These are phyloP conservation scores for Semotilus atromaculatus DNA, from an alignment of 2,797 vertebrate genomes.

Conservation along the genomic window DNA sequence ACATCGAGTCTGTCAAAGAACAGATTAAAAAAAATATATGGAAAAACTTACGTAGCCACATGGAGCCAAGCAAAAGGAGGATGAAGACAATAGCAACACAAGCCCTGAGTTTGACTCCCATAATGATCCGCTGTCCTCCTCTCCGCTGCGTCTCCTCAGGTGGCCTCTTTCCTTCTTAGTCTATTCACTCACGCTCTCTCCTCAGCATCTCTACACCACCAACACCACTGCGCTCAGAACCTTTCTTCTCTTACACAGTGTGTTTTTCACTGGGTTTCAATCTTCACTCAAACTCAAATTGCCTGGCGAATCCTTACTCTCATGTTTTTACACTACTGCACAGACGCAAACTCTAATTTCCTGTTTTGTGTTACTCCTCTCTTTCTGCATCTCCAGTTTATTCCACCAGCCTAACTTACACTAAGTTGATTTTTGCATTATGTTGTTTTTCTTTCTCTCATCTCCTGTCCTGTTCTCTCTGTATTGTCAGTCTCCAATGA, in stretches of 20 bases:
- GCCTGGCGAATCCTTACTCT: neutral
- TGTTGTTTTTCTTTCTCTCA: slow-evolving; percentile 21
- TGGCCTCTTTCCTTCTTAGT: neutral
- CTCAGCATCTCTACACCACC: slow-evolving; percentile 34
- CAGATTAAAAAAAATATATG: no score
- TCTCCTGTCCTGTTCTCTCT: slow-evolving; percentile 26
- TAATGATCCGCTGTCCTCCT: slow-evolving; percentile 55
- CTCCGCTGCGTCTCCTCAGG: neutral
- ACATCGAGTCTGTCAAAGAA: slow-evolving; percentile 19
- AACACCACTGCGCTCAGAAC: slow-evolving; percentile 38
- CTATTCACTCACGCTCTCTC: slow-evolving; percentile 45
- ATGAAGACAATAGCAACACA: slow-evolving; percentile 75
- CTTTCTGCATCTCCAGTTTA: slow-evolving; percentile 51
- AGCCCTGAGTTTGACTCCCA: slow-evolving; percentile 79
- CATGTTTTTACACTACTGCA: neutral
- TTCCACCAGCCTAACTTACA: slow-evolving; percentile 35
- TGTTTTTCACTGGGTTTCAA: neutral
- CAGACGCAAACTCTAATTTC: neutral
- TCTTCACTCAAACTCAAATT: slow-evolving; percentile 12
- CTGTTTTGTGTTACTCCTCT: slow-evolving; percentile 40
- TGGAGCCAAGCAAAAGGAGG: slow-evolving; percentile 74
- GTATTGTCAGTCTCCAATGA: slow-evolving; percentile 8
- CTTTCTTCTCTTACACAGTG: neutral
- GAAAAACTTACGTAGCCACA: slow-evolving; percentile 79
- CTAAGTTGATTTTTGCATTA: slow-evolving; percentile 31